phyloP scores from a whole-genome alignment of 2,888 invertebrate genomes.

The Mythimna loreyi region DNA sequence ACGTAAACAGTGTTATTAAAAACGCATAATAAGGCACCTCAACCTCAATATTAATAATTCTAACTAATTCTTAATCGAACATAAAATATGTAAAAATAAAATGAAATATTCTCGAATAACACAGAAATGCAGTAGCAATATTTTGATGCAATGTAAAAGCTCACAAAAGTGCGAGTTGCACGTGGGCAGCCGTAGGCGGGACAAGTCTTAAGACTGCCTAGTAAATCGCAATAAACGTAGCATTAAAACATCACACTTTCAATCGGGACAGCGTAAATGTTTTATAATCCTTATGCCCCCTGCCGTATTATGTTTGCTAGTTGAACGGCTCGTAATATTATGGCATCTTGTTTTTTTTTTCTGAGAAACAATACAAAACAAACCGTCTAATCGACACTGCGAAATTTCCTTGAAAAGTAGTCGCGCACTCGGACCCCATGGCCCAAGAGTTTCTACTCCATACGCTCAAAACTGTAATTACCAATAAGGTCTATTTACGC shows the following conservation, averaged over 20 bases:
- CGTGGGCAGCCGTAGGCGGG: constrained; percentile 78
- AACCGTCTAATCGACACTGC: too few relatives aligned
- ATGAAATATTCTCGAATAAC: not conserved
- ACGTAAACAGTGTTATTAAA: not conserved
- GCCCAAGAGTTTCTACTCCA: too few relatives aligned
- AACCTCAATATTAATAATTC: too few relatives aligned
- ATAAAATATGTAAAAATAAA: constrained; percentile 3
- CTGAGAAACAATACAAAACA: too few relatives aligned
- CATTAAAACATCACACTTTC: constrained; percentile 77
- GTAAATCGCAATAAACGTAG: constrained; percentile 82
- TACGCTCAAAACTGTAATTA: too few relatives aligned
- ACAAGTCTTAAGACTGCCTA: constrained; percentile 72
- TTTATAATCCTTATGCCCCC: constrained; percentile 69
- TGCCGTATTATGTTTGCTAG: constrained; percentile 56
- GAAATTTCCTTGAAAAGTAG: too few relatives aligned
- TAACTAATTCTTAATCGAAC: constrained; percentile 7
- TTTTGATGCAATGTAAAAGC: constrained; percentile 43
- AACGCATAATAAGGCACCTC: not conserved
- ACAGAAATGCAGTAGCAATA: constrained; percentile 50
- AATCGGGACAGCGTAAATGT: constrained; percentile 73
- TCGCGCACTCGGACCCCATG: too few relatives aligned
- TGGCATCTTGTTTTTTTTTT: constrained; percentile 5
- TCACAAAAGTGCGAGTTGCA: constrained; percentile 63
- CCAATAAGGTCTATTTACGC: too few relatives aligned
- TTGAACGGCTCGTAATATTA: constrained; percentile 22